Base-by-base conservation (phyloP, 2,113 vertebrate species). In the Brachypteracias leptosomus region DNA sequence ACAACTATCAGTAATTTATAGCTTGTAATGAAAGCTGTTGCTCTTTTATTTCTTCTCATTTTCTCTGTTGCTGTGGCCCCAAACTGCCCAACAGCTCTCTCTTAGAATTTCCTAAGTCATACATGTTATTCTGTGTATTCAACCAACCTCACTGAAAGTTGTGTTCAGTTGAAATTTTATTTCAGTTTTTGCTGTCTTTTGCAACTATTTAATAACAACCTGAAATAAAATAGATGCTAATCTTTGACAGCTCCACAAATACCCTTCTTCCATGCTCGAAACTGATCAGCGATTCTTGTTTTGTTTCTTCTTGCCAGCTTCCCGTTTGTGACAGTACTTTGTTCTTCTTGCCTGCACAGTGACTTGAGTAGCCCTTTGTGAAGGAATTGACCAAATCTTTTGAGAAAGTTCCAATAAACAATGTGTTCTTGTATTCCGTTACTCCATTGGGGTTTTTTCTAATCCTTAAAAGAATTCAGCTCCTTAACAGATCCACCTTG, bases 401-500 rank as follows among this genome's bases (percentile, higher is more conserved):
- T 85, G 84, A 74, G 77, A 72, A 89, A 62, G 44, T 91, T 82
- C 84, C 66, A 70, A 2, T 82, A 85, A 89, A 93, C 89, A 96
- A 76, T 88, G 66, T 89, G 62, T 58, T 92, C 84, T 95, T 96
- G 73, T 95, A 46, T 93, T 89, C 86, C 57, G 89, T 95, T 79
- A 79, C 44, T 84, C 49, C 57, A 47, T 63, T 1, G 6, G 10
- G 2, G 3, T 63, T 88, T 67, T 85, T 91, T 21, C 82, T 95
- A 96, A 95, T 96, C 93, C 95, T 79, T 89, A 66, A 75, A 95
- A 91, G 87, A 96, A 94, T 95, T 89, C 49, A 26, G 11, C 74
- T 94, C 51, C 52, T 78, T 89, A 65, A 82, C 77, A 94, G 62
- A 73, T 82, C 77, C 88, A 92, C 89, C 93, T 96, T 89, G 70